Base-by-base conservation (phyloP, 2,113 vertebrate species). In the Bagarius yarrelli region DNA sequence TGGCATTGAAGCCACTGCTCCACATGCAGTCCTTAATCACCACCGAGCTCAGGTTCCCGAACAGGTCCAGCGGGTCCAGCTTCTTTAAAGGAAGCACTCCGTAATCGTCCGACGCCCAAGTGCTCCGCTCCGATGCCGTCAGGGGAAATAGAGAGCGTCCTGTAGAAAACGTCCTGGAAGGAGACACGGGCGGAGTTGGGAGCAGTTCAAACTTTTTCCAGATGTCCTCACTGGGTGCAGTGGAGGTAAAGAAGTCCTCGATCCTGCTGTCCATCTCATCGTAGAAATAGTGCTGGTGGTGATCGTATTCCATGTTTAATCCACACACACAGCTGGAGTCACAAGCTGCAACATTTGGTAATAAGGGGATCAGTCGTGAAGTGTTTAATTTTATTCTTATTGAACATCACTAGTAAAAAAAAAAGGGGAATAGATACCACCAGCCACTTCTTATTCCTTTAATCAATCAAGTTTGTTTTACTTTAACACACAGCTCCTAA, bases 181-280 rank as follows among this genome's bases (percentile, higher is more conserved):
- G 95, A 32, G 95, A 95, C 89, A 93, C 88, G 85, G 96, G 95
- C 69, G 95, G 95, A 70, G 95, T 96, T 85, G 96, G 95, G 52
- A 98, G 92, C 89, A 98, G 91, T 91, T 98, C 96, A 89, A 98
- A 98, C 94, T 98, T 98, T 93, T 98, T 97, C 97, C 97, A 98
- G 86, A 98, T 97, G 87, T 98, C 96, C 89, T 97, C 96, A 81
- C 97, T 97, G 56, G 96, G 96, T 1, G 95, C 96, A 27, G 95
- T 96, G 76, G 95, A 98, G 82, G 94, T 96, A 87, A 95, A 95
- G 87, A 95, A 97, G 91, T 98, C 96, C 89, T 97, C 96, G 15
- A 34, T 66, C 86, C 88, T 93, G 3, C 90, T 89, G 82, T 98
- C 97, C 76, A 94, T 93, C 87, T 93, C 92, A 80, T 97, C 94